phyloP scores from a whole-genome alignment of 2,797 vertebrate genomes.

The Sus cebifrons region DNA sequence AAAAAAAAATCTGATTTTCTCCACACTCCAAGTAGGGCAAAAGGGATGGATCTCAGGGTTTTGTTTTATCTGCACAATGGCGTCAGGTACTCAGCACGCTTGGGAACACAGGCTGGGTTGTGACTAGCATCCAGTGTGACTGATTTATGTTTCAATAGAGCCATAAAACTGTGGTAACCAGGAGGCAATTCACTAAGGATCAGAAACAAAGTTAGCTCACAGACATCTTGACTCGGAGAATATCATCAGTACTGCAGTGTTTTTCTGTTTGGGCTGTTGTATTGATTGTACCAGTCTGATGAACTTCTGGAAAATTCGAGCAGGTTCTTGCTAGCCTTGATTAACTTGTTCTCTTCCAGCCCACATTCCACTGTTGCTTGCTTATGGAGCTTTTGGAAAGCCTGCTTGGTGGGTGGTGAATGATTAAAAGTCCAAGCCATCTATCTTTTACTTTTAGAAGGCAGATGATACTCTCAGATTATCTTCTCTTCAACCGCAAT shows the following conservation, averaged over 20 bases:
- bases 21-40: neutral
- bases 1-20: neutral
- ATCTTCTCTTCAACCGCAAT: neutral
- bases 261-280: slow-evolving; percentile 69
- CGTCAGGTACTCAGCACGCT: neutral
- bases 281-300: slow-evolving; percentile 74
- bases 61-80: neutral
- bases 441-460: slow-evolving; percentile 52
- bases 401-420: neutral
- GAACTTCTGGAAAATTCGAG: slow-evolving; percentile 77
- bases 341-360: slow-evolving; percentile 80
- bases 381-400: slow-evolving; percentile 60
- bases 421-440: neutral
- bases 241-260: neutral
- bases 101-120: neutral
- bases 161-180: neutral
- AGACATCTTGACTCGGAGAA: slow-evolving; percentile 77
- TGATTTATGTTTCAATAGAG: slow-evolving; percentile 62
- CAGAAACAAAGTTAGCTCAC: slow-evolving; percentile 65
- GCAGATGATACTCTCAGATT: neutral
- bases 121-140: neutral
- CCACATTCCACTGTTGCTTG: slow-evolving; percentile 31
- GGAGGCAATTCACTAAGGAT: slow-evolving; percentile 72
- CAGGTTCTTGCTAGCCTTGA: slow-evolving; percentile 71
- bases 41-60: neutral